Evolutionary conservation across 2,113 vertebrate species (phyloP).

Genomic region (Micronycteris hirsuta): DNA sequence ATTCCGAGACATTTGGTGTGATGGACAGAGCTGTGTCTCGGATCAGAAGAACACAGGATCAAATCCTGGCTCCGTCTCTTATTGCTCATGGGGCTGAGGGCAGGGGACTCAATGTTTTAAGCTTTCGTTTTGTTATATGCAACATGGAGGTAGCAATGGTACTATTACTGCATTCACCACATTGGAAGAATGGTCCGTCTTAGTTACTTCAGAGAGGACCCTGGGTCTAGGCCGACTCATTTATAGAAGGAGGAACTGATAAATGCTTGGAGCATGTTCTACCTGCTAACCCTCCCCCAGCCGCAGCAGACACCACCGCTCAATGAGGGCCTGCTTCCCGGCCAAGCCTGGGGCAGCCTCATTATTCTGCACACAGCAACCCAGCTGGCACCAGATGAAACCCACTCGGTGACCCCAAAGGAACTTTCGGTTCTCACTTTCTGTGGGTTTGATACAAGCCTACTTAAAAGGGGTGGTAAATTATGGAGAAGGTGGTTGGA

Average conservation of each 20-base stretch:
- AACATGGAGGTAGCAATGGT: neutral
- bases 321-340: neutral
- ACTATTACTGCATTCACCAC: accelerated
- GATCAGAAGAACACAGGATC: neutral
- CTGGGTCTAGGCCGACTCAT: neutral
- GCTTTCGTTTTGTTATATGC: neutral
- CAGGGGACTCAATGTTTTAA: neutral
- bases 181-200: neutral
- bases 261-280: too few relatives aligned
- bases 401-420: neutral
- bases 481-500: neutral
- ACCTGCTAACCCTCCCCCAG: neutral
- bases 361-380: neutral
- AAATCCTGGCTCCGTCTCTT: neutral
- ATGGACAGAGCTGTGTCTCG: neutral
- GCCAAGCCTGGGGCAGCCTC: neutral
- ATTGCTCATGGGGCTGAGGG: neutral
- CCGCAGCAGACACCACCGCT: neutral
- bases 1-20: neutral
- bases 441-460: neutral
- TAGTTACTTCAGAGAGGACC: neutral
- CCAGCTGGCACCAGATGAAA: neutral
- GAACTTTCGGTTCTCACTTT: neutral
- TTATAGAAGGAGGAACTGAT: neutral
- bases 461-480: neutral